phyloP scores from a whole-genome alignment of 2,113 vertebrate species.

The Chionomys nivalis region DNA sequence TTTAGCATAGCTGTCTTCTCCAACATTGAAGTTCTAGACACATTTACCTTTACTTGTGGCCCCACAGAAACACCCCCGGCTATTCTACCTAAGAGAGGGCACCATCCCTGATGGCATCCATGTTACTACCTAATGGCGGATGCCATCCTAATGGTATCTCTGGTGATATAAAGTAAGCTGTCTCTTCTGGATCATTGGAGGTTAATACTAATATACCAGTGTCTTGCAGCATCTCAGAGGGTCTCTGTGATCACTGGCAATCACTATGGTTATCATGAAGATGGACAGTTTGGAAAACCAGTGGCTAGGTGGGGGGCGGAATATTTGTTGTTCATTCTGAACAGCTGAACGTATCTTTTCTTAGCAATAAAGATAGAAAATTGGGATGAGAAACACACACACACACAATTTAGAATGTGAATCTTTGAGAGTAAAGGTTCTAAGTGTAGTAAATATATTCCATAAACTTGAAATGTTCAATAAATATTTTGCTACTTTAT shows the following conservation, averaged over 20 bases:
- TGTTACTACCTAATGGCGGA: too few relatives aligned
- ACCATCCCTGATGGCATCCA: neutral
- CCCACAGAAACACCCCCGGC: neutral
- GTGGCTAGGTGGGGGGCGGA: neutral
- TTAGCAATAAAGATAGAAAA: conserved; percentile 46
- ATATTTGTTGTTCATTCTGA: conserved; percentile 23
- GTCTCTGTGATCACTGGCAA: neutral
- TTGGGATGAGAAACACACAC: conserved; percentile 14
- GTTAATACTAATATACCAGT: neutral
- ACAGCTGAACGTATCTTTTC: neutral
- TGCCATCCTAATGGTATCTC: neutral
- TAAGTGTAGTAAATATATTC: conserved; percentile 61
- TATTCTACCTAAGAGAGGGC: neutral
- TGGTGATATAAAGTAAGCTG: neutral
- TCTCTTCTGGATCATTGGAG: conserved; percentile 28
- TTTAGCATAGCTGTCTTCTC: neutral
- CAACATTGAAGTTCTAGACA: neutral
- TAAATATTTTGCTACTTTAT: conserved; percentile 69
- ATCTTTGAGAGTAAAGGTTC: conserved; percentile 19
- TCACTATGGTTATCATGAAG: neutral
- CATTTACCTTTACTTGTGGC: neutral
- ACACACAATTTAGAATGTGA: conserved; percentile 44
- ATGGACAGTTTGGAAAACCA: conserved; percentile 6
- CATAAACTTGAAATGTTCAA: conserved; percentile 68
- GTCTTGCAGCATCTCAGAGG: neutral